phyloP scores from a whole-genome alignment of 2,797 vertebrate genomes.

The Champsocephalus gunnari region DNA sequence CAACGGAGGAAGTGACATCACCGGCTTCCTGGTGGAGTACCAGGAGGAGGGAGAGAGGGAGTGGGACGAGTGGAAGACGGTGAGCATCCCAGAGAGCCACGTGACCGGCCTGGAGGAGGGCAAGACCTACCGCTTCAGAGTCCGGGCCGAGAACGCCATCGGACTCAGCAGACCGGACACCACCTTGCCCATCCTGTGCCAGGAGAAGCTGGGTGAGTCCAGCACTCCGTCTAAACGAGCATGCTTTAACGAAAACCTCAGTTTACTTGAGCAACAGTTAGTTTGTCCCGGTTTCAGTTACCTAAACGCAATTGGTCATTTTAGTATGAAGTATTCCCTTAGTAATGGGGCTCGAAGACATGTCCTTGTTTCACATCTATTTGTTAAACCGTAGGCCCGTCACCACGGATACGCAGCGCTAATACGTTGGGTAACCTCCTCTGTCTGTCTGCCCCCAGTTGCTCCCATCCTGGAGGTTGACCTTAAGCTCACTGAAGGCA shows the following conservation, averaged over 20 bases:
- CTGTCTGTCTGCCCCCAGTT: conserved; percentile 82
- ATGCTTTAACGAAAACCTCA: too few relatives aligned
- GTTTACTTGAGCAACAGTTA: too few relatives aligned
- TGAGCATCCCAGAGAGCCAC: conserved; percentile 93
- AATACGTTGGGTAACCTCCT: conserved; percentile 10
- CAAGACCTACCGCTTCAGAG: conserved; percentile 97
- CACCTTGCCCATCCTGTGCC: conserved; percentile 96
- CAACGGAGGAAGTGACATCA: conserved; percentile 96
- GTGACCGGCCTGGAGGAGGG: conserved; percentile 95
- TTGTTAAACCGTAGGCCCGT: not conserved
- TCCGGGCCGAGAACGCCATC: conserved; percentile 95
- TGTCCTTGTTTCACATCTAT: not conserved
- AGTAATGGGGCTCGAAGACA: not conserved
- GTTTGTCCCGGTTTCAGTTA: too few relatives aligned
- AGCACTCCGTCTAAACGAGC: not conserved
- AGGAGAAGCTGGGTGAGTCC: conserved; percentile 94
- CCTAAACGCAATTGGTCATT: too few relatives aligned
- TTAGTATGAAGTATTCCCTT: not conserved
- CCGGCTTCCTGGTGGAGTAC: conserved; percentile 97
- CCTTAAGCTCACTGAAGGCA: conserved; percentile 95
- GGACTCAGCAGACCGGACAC: conserved; percentile 97
- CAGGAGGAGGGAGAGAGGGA: conserved; percentile 94
- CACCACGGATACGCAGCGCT: not conserved
- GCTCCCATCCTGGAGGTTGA: conserved; percentile 94
- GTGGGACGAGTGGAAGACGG: conserved; percentile 96